Base-by-base conservation (phyloP, 2,113 vertebrate genomes). In the Anolis carolinensis region DNA sequence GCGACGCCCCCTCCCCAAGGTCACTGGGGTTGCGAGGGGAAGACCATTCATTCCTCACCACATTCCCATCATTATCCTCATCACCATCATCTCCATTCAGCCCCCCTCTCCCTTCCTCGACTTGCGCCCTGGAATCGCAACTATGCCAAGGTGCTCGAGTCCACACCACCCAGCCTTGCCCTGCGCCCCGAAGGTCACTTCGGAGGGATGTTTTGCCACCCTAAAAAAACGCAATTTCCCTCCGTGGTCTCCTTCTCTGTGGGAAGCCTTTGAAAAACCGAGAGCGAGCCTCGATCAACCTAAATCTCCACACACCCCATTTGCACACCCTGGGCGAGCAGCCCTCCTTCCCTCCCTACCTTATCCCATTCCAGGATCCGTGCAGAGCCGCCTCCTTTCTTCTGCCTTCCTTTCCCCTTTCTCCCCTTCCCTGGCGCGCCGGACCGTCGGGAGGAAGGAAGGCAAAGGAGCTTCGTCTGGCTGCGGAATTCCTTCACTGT, bases 1-100 rank as follows among this genome's bases (percentile, higher is more conserved):
- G 91, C 86, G 91, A 85, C 79, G 81, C 90, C 11, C 30, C 52
- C 30, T 20, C 76, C 52, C 55, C 95, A 95, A 94, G 94, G 94
- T 95, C 94, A 95, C 83, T 73, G 48, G 90, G 59, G 20, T 16
- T 52, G 44, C 7, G 5, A 8, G 14, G 50, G 18, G 21, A 13
- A 7, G 30, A 8, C 39, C 48, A 32, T 13, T 77, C 39, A 18
- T 52, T 16, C 34, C 1, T 14, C 1, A 3, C 11, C 0, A 71
- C 65, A 27, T 65, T 23, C 62, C 7, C 62, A 21, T 23, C 62
- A 4, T 9, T 7, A 11, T 32, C 0, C 5, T 7, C 62, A 52
- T 5, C 62, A 88, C 14, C 52, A 10, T 4, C 34, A 21, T 21
- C 48, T 1, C 7, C 67, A 67, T 7, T 25, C 50, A n/a, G 11